Base-by-base conservation (phyloP, 2,888 invertebrate genomes). In the Sphaerolaimus hirsutus region DNA sequence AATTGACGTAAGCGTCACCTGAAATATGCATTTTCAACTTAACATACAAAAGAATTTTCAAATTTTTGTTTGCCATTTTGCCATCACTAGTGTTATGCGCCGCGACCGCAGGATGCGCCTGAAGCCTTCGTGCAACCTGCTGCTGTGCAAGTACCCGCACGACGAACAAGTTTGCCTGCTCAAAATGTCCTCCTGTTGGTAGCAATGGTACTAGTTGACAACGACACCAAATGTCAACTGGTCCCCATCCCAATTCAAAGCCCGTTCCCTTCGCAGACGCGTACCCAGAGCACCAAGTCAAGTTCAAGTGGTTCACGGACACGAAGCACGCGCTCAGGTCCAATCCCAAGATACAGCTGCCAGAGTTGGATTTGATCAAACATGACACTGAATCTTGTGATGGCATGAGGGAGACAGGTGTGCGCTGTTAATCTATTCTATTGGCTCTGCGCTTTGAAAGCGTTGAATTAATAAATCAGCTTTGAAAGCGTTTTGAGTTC, bases 71-170 rank as follows among this genome's bases (percentile, higher is more conserved):
- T n/a, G n/a, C n/a, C n/a, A n/a, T n/a, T n/a, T n/a, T n/a, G n/a
- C n/a, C n/a, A n/a, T n/a, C n/a, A n/a, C n/a, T n/a, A n/a, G n/a
- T n/a, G n/a, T n/a, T n/a, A n/a, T n/a, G n/a, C n/a, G n/a, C n/a
- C n/a, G n/a, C n/a, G n/a, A n/a, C 32, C 7, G 17, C 44, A 57
- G 60, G 44, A 56, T 61, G 24, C 59, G 59, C 43, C 53, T 55
- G 35, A 55, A 57, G 42, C 55, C 61, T 1, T 56, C 60, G 1
- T 61, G 61, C 48, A 59, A 61, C 48, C 47, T 61, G 21, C 54
- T 62, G 19, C 54, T 61, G 7, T 61, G 61, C 52, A 61, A 61
- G 47, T 61, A 59, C 47, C 61, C 61, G 1, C 61, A 61, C 45
- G 61, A 61, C 48, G 56, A 59, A 42, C 61, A 61, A 45, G 58